Evolutionary conservation across 2,888 invertebrate genomes (phyloP).

Genomic region (Tachystola acroxantha): DNA sequence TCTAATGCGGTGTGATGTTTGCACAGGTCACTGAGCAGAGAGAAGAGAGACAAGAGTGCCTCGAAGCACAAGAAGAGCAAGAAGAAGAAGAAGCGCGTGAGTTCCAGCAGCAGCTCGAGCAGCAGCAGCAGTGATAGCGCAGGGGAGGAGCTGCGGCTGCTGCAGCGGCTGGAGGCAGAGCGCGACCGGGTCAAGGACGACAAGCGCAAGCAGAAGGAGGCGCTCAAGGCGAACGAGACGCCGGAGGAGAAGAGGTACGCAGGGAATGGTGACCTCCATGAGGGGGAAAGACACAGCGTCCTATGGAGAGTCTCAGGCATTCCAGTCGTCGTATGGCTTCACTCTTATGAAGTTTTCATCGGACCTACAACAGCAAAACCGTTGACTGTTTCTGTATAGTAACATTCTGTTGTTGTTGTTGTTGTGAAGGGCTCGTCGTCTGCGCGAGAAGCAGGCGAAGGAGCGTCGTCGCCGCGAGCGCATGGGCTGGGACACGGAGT

Average conservation of each 20-base stretch:
- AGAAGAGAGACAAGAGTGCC: constrained; percentile 20
- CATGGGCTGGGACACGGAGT: constrained; percentile 99
- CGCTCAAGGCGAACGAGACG: constrained; percentile 93
- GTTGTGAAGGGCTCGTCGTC: constrained; percentile 79
- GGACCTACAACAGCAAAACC: too few relatives aligned
- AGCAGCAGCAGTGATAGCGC: constrained; percentile 62
- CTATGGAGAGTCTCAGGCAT: too few relatives aligned
- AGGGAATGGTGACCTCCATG: too few relatives aligned
- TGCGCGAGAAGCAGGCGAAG: constrained; percentile 94
- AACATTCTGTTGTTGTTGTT: too few relatives aligned
- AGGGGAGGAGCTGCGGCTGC: constrained; percentile 79
- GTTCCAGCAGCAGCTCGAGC: constrained; percentile 39
- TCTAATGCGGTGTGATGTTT: too few relatives aligned
- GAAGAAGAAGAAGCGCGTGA: constrained; percentile 50
- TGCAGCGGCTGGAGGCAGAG: constrained; percentile 86
- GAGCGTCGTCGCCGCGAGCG: constrained; percentile 91
- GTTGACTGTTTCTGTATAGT: too few relatives aligned
- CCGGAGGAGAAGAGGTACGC: constrained; percentile 91
- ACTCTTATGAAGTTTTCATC: too few relatives aligned
- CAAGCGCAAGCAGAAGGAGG: constrained; percentile 83
- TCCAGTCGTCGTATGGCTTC: too few relatives aligned
- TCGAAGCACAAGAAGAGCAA: constrained; percentile 33
- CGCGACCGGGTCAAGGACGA: constrained; percentile 81
- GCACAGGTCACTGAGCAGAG: too few relatives aligned
- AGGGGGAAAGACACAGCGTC: too few relatives aligned